A percentile compares a stretch with the other conserved stretches of the same genome.
These are phyloP conservation scores for Vimba vimba DNA, from an alignment of 2,113 vertebrate species.

Conservation along the genomic window DNA sequence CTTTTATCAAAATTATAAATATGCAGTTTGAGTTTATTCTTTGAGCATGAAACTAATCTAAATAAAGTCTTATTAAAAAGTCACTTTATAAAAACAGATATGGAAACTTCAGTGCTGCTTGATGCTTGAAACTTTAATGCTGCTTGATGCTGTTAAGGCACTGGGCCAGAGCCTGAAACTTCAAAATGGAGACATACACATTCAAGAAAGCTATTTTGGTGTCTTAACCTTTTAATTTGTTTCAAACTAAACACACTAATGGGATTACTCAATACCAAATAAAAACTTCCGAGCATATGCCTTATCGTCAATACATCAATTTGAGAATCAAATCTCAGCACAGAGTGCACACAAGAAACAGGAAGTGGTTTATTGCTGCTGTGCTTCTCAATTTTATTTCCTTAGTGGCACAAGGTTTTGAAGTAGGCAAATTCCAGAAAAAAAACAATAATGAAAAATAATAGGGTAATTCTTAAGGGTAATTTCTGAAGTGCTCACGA, in stretches of 20 bases:
- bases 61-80: too few relatives aligned
- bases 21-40: too few relatives aligned
- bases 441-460: neutral
- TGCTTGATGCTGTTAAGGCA: neutral
- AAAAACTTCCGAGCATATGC: neutral
- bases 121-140: neutral
- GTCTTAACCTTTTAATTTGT: neutral
- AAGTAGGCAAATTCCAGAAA: neutral
- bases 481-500: neutral
- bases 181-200: neutral
- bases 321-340: conserved; percentile 70
- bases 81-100: too few relatives aligned
- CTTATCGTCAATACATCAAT: conserved; percentile 6
- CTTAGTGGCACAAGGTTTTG: conserved; percentile 24
- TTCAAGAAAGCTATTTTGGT: too few relatives aligned
- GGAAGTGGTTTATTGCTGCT: conserved; percentile 67
- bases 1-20: too few relatives aligned
- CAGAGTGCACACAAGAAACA: conserved; percentile 51
- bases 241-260: neutral
- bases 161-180: neutral
- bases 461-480: too few relatives aligned
- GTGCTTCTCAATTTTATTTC: neutral
- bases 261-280: neutral
- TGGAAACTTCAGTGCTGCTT: too few relatives aligned
- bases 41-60: too few relatives aligned